These are phyloP conservation scores for Rallus limicola DNA, from an alignment of 2,113 vertebrate species.

Conservation along the genomic window DNA sequence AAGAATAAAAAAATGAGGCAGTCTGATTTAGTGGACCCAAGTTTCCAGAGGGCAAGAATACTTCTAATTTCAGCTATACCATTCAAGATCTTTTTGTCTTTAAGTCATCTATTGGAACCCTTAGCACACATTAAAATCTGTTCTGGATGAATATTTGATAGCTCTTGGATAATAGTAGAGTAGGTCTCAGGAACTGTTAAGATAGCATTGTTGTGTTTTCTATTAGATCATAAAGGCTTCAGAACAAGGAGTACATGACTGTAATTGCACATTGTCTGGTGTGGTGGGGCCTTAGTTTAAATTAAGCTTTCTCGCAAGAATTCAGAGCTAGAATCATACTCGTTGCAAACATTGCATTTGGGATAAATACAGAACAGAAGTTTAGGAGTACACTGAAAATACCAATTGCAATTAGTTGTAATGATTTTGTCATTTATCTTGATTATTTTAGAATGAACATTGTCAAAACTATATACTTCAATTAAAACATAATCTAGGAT, in stretches of 20 bases:
- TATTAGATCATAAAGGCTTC: not conserved
- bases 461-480: not conserved
- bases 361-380: not conserved
- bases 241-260: not conserved
- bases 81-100: not conserved
- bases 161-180: not conserved
- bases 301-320: not conserved
- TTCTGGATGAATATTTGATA: not conserved
- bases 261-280: not conserved
- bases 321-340: not conserved
- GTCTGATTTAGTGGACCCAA: not conserved
- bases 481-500: not conserved
- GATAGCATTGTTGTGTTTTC: not conserved
- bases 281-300: not conserved
- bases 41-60: not conserved
- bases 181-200: not conserved
- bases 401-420: not conserved
- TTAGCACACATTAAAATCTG: not conserved
- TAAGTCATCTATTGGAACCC: not conserved
- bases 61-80: not conserved
- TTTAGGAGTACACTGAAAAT: not conserved
- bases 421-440: not conserved
- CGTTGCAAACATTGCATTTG: not conserved
- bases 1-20: not conserved
- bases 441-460: not conserved